phyloP scores from a whole-genome alignment of 2,888 invertebrate species.

The Epicampocera succincta region DNA sequence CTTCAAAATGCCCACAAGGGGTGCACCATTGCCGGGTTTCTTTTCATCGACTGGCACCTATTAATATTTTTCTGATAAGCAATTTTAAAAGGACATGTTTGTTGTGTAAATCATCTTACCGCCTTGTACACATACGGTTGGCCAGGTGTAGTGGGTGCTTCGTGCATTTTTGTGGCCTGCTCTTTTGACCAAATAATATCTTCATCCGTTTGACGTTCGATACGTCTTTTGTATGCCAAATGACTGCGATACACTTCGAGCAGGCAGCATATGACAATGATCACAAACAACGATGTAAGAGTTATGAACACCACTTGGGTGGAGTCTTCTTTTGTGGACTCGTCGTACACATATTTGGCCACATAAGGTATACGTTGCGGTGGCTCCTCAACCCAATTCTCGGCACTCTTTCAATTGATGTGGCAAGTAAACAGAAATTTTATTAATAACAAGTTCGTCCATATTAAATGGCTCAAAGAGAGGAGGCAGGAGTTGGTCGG shows the following conservation, averaged over 20 bases:
- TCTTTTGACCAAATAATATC: slow-evolving; percentile 88
- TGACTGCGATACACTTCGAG: slow-evolving; percentile 91
- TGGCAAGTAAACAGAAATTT: slow-evolving; percentile 41
- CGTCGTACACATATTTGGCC: slow-evolving; percentile 86
- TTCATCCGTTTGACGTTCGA: slow-evolving; percentile 89
- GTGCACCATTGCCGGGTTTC: slow-evolving; percentile 76
- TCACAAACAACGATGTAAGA: slow-evolving; percentile 88
- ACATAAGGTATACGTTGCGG: slow-evolving; percentile 89
- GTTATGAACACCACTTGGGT: slow-evolving; percentile 91
- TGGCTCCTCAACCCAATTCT: slow-evolving; percentile 92
- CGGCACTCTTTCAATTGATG: slow-evolving; percentile 84
- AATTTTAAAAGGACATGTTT: slow-evolving; percentile 13
- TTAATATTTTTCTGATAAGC: slow-evolving; percentile 2
- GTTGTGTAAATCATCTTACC: slow-evolving; percentile 79
- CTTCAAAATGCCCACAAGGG: slow-evolving; percentile 81
- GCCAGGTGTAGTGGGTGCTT: slow-evolving; percentile 82
- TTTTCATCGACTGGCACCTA: slow-evolving; percentile 80
- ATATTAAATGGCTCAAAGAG: background rate
- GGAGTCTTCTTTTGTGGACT: slow-evolving; percentile 90
- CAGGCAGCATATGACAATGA: slow-evolving; percentile 86
- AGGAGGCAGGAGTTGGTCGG: background rate
- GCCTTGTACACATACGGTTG: slow-evolving; percentile 83
- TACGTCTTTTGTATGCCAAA: slow-evolving; percentile 87
- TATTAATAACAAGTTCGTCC: slow-evolving; percentile 26
- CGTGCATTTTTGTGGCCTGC: slow-evolving; percentile 87